phyloP scores from a whole-genome alignment of 2,888 invertebrate species.

The Matsumyia berberina region DNA sequence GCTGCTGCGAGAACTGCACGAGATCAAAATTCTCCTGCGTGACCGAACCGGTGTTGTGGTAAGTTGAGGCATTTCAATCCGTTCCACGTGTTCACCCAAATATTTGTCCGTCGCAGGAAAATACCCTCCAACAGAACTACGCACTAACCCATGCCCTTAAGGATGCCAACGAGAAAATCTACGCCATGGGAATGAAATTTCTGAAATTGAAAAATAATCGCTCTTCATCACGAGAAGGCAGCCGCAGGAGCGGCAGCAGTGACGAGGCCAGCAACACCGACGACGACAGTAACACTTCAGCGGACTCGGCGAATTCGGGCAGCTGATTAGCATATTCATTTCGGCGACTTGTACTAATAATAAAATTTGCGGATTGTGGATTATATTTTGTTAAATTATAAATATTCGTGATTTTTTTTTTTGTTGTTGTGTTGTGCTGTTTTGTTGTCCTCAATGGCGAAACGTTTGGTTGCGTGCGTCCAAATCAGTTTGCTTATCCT shows the following conservation, averaged over 20 bases:
- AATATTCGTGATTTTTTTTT: slow-evolving; percentile 21
- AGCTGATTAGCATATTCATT: slow-evolving; percentile 42
- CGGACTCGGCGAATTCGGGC: slow-evolving; percentile 13
- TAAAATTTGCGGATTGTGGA: slow-evolving; percentile 43
- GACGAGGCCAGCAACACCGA: slow-evolving; percentile 23
- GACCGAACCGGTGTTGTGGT: slow-evolving; percentile 77
- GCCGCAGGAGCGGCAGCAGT: slow-evolving; percentile 3
- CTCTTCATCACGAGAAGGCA: slow-evolving; percentile 41
- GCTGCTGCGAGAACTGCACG: slow-evolving; percentile 79
- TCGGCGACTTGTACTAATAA: slow-evolving; percentile 28
- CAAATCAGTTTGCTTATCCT: slow-evolving; percentile 36
- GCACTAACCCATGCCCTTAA: slow-evolving; percentile 76
- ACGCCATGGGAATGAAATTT: slow-evolving; percentile 79
- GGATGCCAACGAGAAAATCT: slow-evolving; percentile 79
- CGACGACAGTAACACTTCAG: slow-evolving; percentile 13
- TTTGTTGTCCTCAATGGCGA: neutral
- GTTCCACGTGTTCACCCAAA: neutral
- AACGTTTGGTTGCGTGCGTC: slow-evolving; percentile 23
- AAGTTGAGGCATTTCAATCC: neutral
- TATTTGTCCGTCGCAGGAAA: slow-evolving; percentile 72
- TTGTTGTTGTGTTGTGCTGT: no score
- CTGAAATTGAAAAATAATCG: slow-evolving; percentile 77
- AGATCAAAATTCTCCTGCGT: slow-evolving; percentile 76
- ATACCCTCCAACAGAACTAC: slow-evolving; percentile 74
- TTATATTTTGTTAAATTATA: slow-evolving; percentile 58